These are phyloP conservation scores for Cassiopea xamachana DNA, from an alignment of 30 jellyfish, hydroid and myxozoan genomes.

Conservation along the genomic window DNA sequence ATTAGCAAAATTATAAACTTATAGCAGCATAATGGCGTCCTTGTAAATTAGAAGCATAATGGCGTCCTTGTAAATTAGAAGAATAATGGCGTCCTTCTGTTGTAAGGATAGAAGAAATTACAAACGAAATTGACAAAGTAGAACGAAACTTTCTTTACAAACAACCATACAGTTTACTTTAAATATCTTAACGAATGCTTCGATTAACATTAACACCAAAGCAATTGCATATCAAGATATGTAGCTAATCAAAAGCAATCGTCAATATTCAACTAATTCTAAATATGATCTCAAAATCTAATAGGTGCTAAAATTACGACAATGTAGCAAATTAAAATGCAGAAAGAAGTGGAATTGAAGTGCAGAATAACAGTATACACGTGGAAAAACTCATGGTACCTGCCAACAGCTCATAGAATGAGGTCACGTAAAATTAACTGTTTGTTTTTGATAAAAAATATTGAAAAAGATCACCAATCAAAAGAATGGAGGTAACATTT, in stretches of 20 bases:
- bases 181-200: conserved; percentile 49
- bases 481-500: too few relatives aligned
- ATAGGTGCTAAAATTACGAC: not conserved
- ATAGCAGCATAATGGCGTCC: too few relatives aligned
- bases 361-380: not conserved
- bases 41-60: too few relatives aligned
- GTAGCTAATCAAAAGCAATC: not conserved
- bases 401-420: too few relatives aligned
- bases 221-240: not conserved
- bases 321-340: not conserved
- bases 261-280: not conserved
- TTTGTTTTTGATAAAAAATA: too few relatives aligned
- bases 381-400: too few relatives aligned
- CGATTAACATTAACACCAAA: conserved; percentile 21
- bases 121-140: not conserved
- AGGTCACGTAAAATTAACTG: too few relatives aligned
- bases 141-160: not conserved
- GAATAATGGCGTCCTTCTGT: too few relatives aligned
- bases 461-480: too few relatives aligned
- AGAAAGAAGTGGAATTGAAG: conserved; percentile 4
- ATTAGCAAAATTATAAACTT: too few relatives aligned
- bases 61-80: too few relatives aligned
- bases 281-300: not conserved
- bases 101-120: too few relatives aligned
- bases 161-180: not conserved